These are phyloP conservation scores for Tupaia chinensis DNA, from an alignment of 2,113 vertebrate genomes.

Conservation along the genomic window DNA sequence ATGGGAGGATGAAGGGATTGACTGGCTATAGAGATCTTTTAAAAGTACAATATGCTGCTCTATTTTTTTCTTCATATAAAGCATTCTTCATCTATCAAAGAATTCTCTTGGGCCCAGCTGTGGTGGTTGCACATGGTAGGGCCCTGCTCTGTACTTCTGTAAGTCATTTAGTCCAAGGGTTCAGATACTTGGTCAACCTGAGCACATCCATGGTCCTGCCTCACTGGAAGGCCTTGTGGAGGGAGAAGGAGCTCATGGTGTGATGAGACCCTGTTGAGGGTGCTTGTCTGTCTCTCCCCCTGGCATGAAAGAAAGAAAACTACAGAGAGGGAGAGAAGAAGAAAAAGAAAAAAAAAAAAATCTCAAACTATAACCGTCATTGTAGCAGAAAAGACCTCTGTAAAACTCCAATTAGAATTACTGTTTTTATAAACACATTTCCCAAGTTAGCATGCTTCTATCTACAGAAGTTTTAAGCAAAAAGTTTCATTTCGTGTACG, in stretches of 20 bases:
- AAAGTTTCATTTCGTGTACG: slow-evolving; percentile 72
- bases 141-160: too few species aligned
- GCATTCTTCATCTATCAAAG: neutral
- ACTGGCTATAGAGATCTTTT: neutral
- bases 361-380: neutral
- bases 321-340: too few species aligned
- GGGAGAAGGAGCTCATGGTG: too few species aligned
- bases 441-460: slow-evolving; percentile 85
- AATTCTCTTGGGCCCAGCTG: neutral
- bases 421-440: slow-evolving; percentile 83
- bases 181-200: too few species aligned
- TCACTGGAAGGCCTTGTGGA: too few species aligned
- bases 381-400: slow-evolving; percentile 63
- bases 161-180: too few species aligned
- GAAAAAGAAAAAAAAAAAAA: too few species aligned
- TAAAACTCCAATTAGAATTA: slow-evolving; percentile 73
- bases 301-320: too few species aligned
- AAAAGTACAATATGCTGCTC: neutral
- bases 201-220: too few species aligned
- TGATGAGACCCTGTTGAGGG: too few species aligned
- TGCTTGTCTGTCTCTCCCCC: too few species aligned
- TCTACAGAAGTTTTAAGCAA: slow-evolving; percentile 83
- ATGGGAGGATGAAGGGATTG: neutral
- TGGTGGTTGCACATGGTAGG: too few species aligned
- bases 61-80: neutral